Conservation (phyloP, 2,888 invertebrate genomes). For the Mythimna loreyi region DNA sequence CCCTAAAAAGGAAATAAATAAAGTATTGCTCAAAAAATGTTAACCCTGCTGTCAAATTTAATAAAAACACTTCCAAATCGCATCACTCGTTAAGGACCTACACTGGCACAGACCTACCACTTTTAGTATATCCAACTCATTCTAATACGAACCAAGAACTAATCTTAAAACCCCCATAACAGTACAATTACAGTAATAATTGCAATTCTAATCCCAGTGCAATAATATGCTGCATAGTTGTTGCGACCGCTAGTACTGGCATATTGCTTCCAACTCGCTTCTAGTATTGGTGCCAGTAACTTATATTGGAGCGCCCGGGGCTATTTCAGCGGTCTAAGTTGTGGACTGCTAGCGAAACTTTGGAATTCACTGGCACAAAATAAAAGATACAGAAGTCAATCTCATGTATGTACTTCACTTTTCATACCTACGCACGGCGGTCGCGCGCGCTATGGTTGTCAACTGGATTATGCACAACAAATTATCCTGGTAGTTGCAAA, state of each 20-base stretch:
- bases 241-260: constrained; percentile 24
- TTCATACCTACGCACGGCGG: too few relatives aligned
- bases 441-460: too few relatives aligned
- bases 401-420: too few relatives aligned
- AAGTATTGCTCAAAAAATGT: too few relatives aligned
- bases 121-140: neutral
- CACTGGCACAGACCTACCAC: neutral
- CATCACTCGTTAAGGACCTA: too few relatives aligned
- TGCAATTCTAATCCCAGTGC: constrained; percentile 24
- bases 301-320: constrained; percentile 70
- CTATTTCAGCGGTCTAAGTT: constrained; percentile 38
- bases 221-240: constrained; percentile 55
- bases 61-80: too few relatives aligned
- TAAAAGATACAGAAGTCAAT: too few relatives aligned
- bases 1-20: too few relatives aligned
- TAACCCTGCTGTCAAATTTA: too few relatives aligned
- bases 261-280: constrained; percentile 44
- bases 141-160: neutral
- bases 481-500: too few relatives aligned
- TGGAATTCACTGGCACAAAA: neutral
- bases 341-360: constrained; percentile 41
- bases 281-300: constrained; percentile 69
- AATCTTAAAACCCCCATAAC: neutral
- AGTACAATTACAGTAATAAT: constrained; percentile 39
- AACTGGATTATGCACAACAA: too few relatives aligned